These are phyloP conservation scores for Papilio dardanus DNA, from an alignment of 1,140 invertebrate species.

Conservation along the genomic window DNA sequence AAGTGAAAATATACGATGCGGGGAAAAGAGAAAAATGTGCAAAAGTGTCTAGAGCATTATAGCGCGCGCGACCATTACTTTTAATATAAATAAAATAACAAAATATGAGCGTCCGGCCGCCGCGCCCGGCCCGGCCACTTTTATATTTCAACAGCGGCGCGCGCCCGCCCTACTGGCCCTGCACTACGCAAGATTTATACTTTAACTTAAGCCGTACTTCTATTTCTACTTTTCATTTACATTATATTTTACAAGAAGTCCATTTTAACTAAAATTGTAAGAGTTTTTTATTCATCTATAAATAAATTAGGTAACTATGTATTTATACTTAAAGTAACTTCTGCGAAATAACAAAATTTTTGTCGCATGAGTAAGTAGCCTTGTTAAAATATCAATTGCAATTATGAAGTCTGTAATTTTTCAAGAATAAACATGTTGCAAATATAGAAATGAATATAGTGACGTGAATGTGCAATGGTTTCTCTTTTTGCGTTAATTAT, in stretches of 20 bases:
- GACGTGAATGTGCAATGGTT: conserved; percentile 21
- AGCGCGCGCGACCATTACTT: conserved; percentile 78
- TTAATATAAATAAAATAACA: conserved; percentile 83
- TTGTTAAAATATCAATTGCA: not conserved
- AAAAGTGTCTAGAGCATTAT: conserved; percentile 77
- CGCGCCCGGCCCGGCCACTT: conserved; percentile 76
- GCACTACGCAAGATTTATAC: conserved; percentile 42
- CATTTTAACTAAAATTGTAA: not conserved
- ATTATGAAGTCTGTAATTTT: not conserved
- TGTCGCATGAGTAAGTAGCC: not conserved
- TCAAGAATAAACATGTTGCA: not conserved
- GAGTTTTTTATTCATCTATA: not conserved
- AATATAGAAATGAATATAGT: conserved; percentile 15
- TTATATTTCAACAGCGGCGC: conserved; percentile 70
- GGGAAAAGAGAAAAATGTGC: conserved; percentile 75
- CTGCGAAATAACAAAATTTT: not conserved
- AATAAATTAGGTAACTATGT: not conserved
- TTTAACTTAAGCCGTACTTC: conserved; percentile 30
- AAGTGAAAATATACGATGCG: conserved; percentile 80
- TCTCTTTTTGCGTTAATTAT: conserved; percentile 26
- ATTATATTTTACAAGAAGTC: not conserved
- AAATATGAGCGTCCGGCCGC: conserved; percentile 81
- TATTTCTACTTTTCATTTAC: conserved; percentile 23
- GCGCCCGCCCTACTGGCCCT: conserved; percentile 26
- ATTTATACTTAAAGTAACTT: not conserved